Evolutionary conservation across 2,113 vertebrate species (phyloP), one percentile per base, ranked within the genome.

Genomic region (Gadus chalcogrammus): DNA sequence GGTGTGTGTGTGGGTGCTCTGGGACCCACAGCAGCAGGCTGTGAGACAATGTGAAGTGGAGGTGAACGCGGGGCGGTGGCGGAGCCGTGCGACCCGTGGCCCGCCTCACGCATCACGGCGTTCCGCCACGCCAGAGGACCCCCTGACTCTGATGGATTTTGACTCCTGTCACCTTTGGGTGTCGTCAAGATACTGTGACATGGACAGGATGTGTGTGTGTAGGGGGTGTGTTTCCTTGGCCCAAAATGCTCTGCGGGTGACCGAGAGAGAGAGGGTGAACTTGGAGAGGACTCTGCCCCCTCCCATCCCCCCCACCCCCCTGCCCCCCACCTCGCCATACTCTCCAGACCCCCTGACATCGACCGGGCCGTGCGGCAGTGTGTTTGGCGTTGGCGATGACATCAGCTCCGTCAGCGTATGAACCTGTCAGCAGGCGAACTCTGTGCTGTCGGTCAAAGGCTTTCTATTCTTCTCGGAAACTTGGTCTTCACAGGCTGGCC

Each of bases 151-250:
- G 92, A 95, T 97, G 88, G 79, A 86, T 93, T 94, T 93, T 94
- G 95, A 96, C 94, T 95, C 88, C 85, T 95, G 94, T 95, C 94
- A 94, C 84, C 91, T 94, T 90, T 78, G 65, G 83, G 88, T 93
- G 92, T 92, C 85, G 88, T 94, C 93, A 93, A 85, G 81, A 88
- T 82, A 79, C 76, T 73, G 68, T 87, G 87, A 88, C 85, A 84
- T 71, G 69, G 84, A 82, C 69, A 88, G 76, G 69, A 81, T 82
- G 88, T 79, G 58, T 79, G 58, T 82, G 73, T 84, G 84, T 85
- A 58, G 48, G 31, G 62, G 17, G 48, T 16, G 15, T 67, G 72
- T 79, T 82, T 88, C 70, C 83, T 88, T 85, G 87, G 78, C 78
- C 88, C 90, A 89, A 91, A 87, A 0, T 4, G 84, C 76, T 85